Conservation (phyloP, 1,140 invertebrate genomes). For the Acyrthosiphon pisum region DNA sequence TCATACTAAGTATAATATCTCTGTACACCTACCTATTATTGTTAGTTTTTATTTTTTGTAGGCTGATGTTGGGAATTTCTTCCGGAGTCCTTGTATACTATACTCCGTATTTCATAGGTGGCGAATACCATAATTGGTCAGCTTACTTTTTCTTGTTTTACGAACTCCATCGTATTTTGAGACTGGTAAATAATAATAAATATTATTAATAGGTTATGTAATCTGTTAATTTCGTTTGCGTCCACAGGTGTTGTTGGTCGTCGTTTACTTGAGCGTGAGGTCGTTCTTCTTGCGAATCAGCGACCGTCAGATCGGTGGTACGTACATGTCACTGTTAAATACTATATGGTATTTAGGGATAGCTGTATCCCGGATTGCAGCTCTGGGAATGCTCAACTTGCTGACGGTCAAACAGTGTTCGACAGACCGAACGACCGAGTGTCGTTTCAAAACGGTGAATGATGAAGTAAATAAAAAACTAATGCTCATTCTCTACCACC, state of each 20-base stretch:
- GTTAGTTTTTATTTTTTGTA: neutral
- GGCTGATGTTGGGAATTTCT: constrained; percentile 65
- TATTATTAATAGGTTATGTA: neutral
- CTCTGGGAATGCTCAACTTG: constrained; percentile 90
- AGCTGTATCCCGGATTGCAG: constrained; percentile 93
- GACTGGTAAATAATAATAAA: neutral
- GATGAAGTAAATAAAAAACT: neutral
- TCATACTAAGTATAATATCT: neutral
- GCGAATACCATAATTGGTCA: neutral
- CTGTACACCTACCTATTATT: neutral
- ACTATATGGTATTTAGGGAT: constrained; percentile 95
- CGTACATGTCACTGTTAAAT: constrained; percentile 99
- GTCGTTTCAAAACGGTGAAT: neutral
- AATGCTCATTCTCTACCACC: neutral
- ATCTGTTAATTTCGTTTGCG: neutral
- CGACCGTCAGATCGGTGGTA: constrained; percentile 93
- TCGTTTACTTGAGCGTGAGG: constrained; percentile 83
- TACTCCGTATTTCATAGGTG: constrained; percentile 73
- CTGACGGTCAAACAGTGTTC: constrained; percentile 80
- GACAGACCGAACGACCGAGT: neutral
- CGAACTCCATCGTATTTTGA: constrained; percentile 34
- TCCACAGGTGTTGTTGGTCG: neutral
- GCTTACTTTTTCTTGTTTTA: neutral
- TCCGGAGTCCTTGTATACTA: constrained; percentile 84
- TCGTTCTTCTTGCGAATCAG: constrained; percentile 86